Conservation (phyloP, 2,888 invertebrate genomes). For the Pyrochroa serraticornis region DNA sequence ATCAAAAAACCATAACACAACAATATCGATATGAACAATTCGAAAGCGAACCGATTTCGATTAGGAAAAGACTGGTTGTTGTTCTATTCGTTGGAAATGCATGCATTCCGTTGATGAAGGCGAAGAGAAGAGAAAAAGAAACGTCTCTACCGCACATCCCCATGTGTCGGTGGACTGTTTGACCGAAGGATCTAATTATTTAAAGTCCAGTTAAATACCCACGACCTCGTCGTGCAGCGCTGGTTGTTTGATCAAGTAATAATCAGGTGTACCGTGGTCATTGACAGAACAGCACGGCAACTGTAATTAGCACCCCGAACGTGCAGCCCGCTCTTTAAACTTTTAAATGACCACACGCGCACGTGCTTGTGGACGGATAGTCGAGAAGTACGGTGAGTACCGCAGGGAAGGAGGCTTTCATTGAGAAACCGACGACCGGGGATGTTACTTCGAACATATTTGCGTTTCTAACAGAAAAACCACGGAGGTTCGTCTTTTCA, state of each 20-base stretch:
- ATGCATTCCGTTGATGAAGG: conserved; percentile 22
- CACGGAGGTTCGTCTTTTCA: too few species aligned
- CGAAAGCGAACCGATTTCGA: conserved; percentile 15
- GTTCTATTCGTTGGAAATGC: conserved; percentile 6
- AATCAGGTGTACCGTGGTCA: conserved; percentile 46
- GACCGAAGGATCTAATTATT: conserved; percentile 35
- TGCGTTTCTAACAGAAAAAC: too few species aligned
- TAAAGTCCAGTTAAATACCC: conserved; percentile 40
- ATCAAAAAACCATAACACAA: neutral
- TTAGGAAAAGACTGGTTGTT: conserved; percentile 11
- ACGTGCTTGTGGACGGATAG: conserved; percentile 26
- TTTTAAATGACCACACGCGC: conserved; percentile 46
- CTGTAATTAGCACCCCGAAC: conserved; percentile 52
- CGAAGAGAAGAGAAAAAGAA: conserved; percentile 6
- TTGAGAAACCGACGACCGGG: too few species aligned
- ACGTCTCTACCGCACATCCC: conserved; percentile 8
- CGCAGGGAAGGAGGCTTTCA: too few species aligned
- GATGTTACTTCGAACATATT: too few species aligned
- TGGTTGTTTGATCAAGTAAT: conserved; percentile 45
- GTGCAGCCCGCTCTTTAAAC: conserved; percentile 47
- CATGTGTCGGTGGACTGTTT: too few species aligned
- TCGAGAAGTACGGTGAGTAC: too few species aligned
- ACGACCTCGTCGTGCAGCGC: conserved; percentile 27
- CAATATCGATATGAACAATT: too few species aligned
- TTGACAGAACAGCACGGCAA: conserved; percentile 45